A percentile compares a stretch with the other conserved stretches of the same genome.
Evolutionary conservation across 1,140 invertebrate genomes (phyloP).

Genomic region (Coelopa frigida): DNA sequence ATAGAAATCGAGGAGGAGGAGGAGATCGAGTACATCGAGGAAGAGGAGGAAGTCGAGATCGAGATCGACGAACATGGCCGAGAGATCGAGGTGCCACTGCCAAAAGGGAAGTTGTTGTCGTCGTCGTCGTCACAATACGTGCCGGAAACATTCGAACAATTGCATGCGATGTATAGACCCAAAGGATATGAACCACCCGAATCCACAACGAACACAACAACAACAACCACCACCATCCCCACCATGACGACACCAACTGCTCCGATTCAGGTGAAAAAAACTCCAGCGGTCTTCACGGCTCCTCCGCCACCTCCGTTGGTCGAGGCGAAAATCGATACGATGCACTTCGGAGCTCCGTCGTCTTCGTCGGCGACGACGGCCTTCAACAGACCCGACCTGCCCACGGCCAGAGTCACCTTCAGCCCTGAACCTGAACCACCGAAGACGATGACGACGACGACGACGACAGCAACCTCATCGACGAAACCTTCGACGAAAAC

Average conservation of each 20-base stretch:
- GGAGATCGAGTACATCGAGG: conserved; percentile 37
- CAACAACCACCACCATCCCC: neutral
- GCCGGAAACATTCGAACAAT: conserved; percentile 37
- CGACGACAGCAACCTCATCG: conserved; percentile 3
- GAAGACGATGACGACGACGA: neutral
- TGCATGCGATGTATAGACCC: conserved; percentile 28
- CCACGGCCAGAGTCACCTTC: neutral
- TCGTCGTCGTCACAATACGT: conserved; percentile 38
- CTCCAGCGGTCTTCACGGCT: conserved; percentile 1
- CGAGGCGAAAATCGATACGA: neutral
- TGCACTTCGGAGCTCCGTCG: neutral
- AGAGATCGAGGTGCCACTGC: conserved; percentile 43
- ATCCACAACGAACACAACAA: conserved; percentile 4
- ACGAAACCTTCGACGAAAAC: conserved; percentile 8
- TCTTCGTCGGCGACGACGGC: neutral
- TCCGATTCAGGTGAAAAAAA: conserved; percentile 7
- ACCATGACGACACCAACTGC: neutral
- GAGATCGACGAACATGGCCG: conserved; percentile 38
- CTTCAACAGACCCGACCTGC: neutral
- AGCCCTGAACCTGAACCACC: neutral
- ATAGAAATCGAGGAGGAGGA: conserved; percentile 35
- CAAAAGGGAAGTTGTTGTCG: conserved; percentile 19
- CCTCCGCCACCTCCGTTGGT: neutral
- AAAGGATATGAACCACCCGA: conserved; percentile 9
- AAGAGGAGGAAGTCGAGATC: conserved; percentile 35